Evolutionary conservation across 2,113 vertebrate genomes (phyloP), one percentile per base, ranked within the genome.

Genomic region (Quiscalus mexicanus): DNA sequence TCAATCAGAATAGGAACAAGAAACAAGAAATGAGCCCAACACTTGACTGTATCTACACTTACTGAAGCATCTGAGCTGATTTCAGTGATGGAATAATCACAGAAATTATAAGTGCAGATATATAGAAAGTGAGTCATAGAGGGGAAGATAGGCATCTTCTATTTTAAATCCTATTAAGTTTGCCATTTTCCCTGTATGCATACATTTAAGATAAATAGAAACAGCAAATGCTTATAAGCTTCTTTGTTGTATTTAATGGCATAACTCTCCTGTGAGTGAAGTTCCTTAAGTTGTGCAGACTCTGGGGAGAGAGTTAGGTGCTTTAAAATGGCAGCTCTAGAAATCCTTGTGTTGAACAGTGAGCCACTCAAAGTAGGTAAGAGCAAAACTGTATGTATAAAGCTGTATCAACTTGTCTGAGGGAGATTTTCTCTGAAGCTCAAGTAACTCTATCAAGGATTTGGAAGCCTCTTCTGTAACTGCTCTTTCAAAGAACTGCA

Each of bases 371-470:
- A 13, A 79, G 37, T 8, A 62, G 16, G 45, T 25, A 49, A 52
- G 85, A 90, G 11, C 22, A 79, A 90, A 90, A 56, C 63, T 41
- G 15, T 16, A 49, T 35, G 15, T 23, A 21, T 77, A 86, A 88
- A 92, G 41, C 21, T 67, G 13, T 27, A 92, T 84, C 80, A 77
- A 1, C 28, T 84, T 77, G 41, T 79, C 33, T 65, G 58, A 60
- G 31, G 6, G 49, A 95, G 91, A 85, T 83, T 90, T 96, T 90
- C 83, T 88, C 58, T 77, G 86, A 84, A 59, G 31, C 41, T 89
- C 87, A 62, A 88, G 50, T 24, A 77, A 80, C 49, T 64, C 58
- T 86, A 1, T 37, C 28, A 52, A 64, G 52, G 71, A 69, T 92
- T 90, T 86, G 35, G 65, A 86, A 89, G 8, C n/a, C 7, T 76